These are phyloP conservation scores for Rhizomys pruinosus DNA, from an alignment of 2,113 vertebrate species.

Conservation along the genomic window DNA sequence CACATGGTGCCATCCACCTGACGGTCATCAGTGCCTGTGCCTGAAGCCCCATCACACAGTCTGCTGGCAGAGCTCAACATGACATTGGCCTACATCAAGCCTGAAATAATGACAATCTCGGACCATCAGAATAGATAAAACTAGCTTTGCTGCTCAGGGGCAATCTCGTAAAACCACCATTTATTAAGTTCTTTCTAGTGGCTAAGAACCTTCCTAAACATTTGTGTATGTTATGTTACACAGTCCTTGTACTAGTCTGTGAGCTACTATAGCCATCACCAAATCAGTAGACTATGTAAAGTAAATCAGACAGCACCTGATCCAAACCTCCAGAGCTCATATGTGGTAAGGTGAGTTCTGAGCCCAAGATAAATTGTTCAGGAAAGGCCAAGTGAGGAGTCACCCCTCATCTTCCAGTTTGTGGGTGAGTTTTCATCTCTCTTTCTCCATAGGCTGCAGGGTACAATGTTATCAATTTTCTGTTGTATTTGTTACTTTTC, in stretches of 20 bases:
- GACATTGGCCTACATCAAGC: constrained; percentile 21
- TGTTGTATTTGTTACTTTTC: neutral
- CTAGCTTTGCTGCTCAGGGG: neutral
- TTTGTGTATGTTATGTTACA: neutral
- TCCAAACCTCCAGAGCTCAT: neutral
- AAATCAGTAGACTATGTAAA: neutral
- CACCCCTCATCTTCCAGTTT: neutral
- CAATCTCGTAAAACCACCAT: neutral
- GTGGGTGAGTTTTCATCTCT: neutral
- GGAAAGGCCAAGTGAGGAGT: neutral
- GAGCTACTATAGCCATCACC: neutral
- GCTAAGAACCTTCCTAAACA: neutral
- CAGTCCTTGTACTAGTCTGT: neutral
- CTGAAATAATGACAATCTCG: constrained; percentile 25
- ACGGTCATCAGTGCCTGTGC: constrained; percentile 35
- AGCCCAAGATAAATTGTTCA: neutral
- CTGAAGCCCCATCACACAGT: neutral
- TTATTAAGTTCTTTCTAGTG: neutral
- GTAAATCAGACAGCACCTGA: neutral
- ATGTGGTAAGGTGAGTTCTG: neutral
- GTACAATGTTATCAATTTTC: neutral
- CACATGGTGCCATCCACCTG: constrained; percentile 61
- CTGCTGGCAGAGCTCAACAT: constrained; percentile 30
- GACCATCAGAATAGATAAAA: neutral
- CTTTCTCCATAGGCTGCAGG: neutral